Evolutionary conservation across 2,888 invertebrate genomes (phyloP).

Genomic region (Linnaemya tessellans): DNA sequence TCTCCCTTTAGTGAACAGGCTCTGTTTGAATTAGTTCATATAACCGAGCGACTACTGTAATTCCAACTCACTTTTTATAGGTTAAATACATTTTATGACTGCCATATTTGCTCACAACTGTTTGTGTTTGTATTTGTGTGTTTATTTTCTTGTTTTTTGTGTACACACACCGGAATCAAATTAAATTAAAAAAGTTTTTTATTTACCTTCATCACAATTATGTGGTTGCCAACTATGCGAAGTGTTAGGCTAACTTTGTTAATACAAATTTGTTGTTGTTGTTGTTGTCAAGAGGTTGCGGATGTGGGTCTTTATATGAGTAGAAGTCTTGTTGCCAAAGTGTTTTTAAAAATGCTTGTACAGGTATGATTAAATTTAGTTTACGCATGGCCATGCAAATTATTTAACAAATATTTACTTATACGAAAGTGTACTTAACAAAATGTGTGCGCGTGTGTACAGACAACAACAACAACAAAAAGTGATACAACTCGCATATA

Average conservation of each 20-base stretch:
- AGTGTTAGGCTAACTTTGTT: slow-evolving; percentile 72
- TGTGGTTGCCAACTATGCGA: slow-evolving; percentile 71
- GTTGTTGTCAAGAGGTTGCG: slow-evolving; percentile 54
- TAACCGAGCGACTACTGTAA: no score
- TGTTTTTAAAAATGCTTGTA: slow-evolving; percentile 2
- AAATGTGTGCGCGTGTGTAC: background rate
- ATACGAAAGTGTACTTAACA: no score
- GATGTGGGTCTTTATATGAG: background rate
- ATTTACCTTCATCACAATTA: slow-evolving; percentile 72
- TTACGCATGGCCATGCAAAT: slow-evolving; percentile 57
- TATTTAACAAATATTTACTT: slow-evolving; percentile 68
- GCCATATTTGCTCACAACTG: background rate
- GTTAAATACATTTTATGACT: background rate
- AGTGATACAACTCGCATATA: no score
- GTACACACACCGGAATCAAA: slow-evolving; percentile 66
- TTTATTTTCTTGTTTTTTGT: background rate
- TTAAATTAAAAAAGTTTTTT: slow-evolving; percentile 72
- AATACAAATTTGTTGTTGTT: slow-evolving; percentile 68
- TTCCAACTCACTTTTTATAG: no score
- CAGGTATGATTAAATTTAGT: background rate
- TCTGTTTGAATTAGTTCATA: no score
- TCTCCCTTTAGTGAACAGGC: no score
- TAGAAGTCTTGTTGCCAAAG: slow-evolving; percentile 9
- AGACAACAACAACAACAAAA: no score
- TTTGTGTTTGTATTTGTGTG: slow-evolving; percentile 10